Percentiles rank a stretch among this genome's conserved stretches.
Evolutionary conservation across 2,797 vertebrate genomes (phyloP).

Genomic region (Lophius americanus): DNA sequence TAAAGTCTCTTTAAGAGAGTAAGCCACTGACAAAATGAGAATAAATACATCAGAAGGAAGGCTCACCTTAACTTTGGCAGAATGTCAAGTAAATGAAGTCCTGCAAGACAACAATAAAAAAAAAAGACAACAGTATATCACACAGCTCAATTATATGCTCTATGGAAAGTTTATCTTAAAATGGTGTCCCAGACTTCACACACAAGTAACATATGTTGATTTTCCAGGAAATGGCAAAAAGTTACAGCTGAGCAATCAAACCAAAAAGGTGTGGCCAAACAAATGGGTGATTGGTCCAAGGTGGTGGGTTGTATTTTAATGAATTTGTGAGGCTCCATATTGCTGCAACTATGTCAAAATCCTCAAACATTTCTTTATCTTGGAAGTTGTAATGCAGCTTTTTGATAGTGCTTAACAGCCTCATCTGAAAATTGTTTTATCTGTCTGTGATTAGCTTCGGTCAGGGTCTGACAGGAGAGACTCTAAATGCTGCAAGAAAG

Average conservation of each 20-base stretch:
- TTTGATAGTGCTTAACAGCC: background rate
- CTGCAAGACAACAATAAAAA: conserved; percentile 73
- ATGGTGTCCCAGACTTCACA: background rate
- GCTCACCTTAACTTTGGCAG: conserved; percentile 93
- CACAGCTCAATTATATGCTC: conserved; percentile 5
- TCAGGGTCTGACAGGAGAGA: background rate
- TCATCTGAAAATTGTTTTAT: background rate
- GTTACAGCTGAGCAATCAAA: conserved; percentile 73
- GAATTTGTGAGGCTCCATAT: background rate
- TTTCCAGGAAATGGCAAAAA: conserved; percentile 12
- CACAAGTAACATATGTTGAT: conserved; percentile 4
- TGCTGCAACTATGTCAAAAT: background rate
- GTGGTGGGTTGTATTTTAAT: conserved; percentile 11
- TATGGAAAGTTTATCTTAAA: conserved; percentile 3
- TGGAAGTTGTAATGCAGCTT: background rate
- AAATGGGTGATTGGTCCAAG: conserved; percentile 54
- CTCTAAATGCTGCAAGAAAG: background rate
- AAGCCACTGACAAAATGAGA: conserved; percentile 6
- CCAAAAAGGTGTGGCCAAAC: conserved; percentile 60
- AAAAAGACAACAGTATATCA: conserved; percentile 4
- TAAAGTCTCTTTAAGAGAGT: conserved; percentile 11
- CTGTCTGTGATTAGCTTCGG: background rate
- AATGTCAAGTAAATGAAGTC: conserved; percentile 92
- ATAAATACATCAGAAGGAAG: conserved; percentile 10
- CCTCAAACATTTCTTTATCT: too few species aligned